phyloP scores from a whole-genome alignment of 1,140 invertebrate species.

The Marisa cornuarietis region DNA sequence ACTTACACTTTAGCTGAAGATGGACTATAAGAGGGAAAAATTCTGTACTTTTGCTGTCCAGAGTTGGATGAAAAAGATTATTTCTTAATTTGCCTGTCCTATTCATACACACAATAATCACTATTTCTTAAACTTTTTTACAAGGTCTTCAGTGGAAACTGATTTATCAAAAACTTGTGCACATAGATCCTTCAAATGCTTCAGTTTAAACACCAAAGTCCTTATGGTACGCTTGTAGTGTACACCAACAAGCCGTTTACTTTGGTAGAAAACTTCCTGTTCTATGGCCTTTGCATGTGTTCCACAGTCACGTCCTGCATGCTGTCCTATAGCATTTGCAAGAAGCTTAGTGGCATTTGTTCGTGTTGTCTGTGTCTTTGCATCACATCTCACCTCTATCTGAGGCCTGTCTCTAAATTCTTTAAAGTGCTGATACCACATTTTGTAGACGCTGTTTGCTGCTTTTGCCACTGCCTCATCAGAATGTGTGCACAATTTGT shows the following conservation, averaged over 20 bases:
- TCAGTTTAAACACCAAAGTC: conserved; percentile 43
- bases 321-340: conserved; percentile 39
- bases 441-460: conserved; percentile 46
- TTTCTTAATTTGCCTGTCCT: too few species aligned
- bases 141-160: conserved; percentile 37
- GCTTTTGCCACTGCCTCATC: conserved; percentile 45
- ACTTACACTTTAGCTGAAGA: too few species aligned
- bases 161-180: conserved; percentile 29
- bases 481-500: conserved; percentile 48
- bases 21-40: too few species aligned
- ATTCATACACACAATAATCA: not conserved
- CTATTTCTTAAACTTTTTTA: conserved; percentile 41
- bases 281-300: conserved; percentile 44
- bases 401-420: conserved; percentile 43
- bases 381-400: conserved; percentile 60
- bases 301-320: conserved; percentile 30
- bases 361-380: conserved; percentile 51
- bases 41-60: too few species aligned
- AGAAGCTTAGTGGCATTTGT: conserved; percentile 43
- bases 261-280: conserved; percentile 41
- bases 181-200: conserved; percentile 38
- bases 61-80: too few species aligned
- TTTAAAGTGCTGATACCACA: conserved; percentile 52
- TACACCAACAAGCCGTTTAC: conserved; percentile 39
- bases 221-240: conserved; percentile 43